Evolutionary conservation across 2,888 invertebrate genomes (phyloP).

Genomic region (Cheilosia scutellata): DNA sequence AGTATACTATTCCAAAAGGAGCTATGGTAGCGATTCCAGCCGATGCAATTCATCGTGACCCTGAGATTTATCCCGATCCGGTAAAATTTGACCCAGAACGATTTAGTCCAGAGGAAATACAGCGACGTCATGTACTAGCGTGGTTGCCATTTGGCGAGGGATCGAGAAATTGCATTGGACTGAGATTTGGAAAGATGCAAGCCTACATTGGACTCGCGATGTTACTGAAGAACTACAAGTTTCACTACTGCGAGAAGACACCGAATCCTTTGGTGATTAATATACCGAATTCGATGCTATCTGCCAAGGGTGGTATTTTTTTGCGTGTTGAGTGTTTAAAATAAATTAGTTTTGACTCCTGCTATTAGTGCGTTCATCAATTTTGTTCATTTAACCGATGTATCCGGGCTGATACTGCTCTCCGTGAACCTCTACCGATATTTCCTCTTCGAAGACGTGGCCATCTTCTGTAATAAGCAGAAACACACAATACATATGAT

Average conservation of each 20-base stretch:
- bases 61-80: slow-evolving; percentile 85
- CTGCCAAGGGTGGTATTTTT: slow-evolving; percentile 79
- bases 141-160: slow-evolving; percentile 82
- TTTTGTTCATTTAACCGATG: no score
- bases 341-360: not conserved
- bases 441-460: no score
- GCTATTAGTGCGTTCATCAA: no score
- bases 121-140: slow-evolving; percentile 83
- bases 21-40: slow-evolving; percentile 77
- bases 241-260: slow-evolving; percentile 77
- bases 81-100: slow-evolving; percentile 87
- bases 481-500: no score
- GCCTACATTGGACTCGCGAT: slow-evolving; percentile 4
- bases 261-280: slow-evolving; percentile 79
- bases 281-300: slow-evolving; percentile 70
- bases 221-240: slow-evolving; percentile 69
- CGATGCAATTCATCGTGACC: slow-evolving; percentile 86
- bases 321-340: slow-evolving; percentile 78
- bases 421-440: no score
- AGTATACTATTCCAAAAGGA: slow-evolving; percentile 84
- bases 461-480: no score
- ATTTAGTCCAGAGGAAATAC: slow-evolving; percentile 85
- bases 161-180: slow-evolving; percentile 82
- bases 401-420: no score
- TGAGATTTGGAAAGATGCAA: slow-evolving; percentile 75